Percentiles rank a stretch among this genome's conserved stretches.
Conservation (phyloP, 1,140 invertebrate species). For the Chymomyza costata region DNA sequence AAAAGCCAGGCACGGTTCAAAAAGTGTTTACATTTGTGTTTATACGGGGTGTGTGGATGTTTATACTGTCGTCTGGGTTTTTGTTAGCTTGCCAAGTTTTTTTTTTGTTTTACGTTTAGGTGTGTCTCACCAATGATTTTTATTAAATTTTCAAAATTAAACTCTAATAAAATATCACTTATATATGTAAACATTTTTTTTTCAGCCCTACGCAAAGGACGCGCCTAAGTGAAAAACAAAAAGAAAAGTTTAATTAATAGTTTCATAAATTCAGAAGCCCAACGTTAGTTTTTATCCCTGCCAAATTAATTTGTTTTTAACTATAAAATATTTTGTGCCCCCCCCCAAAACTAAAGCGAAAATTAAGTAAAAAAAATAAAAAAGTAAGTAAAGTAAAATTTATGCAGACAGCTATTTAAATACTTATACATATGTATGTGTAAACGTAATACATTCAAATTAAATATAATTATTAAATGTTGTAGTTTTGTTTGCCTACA, state of each 20-base stretch:
- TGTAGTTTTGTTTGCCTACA: slow-evolving; percentile 55
- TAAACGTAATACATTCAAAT: slow-evolving; percentile 52
- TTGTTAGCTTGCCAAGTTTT: slow-evolving; percentile 1
- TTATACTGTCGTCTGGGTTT: no score
- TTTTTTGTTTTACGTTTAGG: not conserved
- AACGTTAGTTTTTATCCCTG: slow-evolving; percentile 39
- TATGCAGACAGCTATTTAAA: slow-evolving; percentile 24
- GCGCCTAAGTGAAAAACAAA: slow-evolving; percentile 54
- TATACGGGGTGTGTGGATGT: no score
- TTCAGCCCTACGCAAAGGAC: slow-evolving; percentile 71
- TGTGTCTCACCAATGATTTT: not conserved
- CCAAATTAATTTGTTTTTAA: slow-evolving; percentile 38
- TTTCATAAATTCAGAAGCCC: no score
- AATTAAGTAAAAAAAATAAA: slow-evolving; percentile 24
- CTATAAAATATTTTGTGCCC: slow-evolving; percentile 31
- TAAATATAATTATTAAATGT: slow-evolving; percentile 48
- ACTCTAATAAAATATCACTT: not conserved
- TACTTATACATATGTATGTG: slow-evolving; percentile 37
- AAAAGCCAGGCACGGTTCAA: no score
- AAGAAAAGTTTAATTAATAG: no score
- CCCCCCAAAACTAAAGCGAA: slow-evolving; percentile 15
- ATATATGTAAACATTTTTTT: no score
- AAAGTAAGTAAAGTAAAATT: slow-evolving; percentile 8
- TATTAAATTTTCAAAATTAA: not conserved
- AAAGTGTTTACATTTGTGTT: no score